A percentile compares a stretch with the other conserved stretches of the same genome.
Conservation (phyloP, 2,113 vertebrate species). For the Otolemur garnettii region DNA sequence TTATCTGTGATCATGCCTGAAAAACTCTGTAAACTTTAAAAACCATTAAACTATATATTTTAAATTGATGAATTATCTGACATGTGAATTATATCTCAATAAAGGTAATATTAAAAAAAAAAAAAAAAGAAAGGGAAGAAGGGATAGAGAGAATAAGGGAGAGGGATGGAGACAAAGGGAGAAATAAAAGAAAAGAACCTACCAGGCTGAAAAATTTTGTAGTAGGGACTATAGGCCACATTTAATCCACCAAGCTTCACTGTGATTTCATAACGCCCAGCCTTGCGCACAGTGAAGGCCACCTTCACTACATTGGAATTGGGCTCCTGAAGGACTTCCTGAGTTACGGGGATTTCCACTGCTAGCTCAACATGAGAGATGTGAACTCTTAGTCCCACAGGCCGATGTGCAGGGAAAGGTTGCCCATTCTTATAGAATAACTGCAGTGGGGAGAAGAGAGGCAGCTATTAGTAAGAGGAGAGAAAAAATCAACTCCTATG, state of each 20-base stretch:
- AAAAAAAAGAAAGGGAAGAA: background rate
- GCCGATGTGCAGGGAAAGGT: constrained; percentile 95
- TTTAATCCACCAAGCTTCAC: constrained; percentile 97
- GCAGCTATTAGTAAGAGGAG: constrained; percentile 39
- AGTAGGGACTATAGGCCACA: constrained; percentile 98
- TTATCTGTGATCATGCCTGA: background rate
- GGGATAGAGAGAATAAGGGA: background rate
- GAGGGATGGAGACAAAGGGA: background rate
- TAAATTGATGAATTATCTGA: constrained; percentile 34
- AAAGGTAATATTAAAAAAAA: background rate
- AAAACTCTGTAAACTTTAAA: constrained; percentile 11
- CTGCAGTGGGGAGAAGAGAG: constrained; percentile 85
- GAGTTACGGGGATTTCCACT: constrained; percentile 97
- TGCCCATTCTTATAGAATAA: constrained; percentile 99
- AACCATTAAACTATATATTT: constrained; percentile 26
- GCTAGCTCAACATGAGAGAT: constrained; percentile 97
- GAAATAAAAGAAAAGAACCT: constrained; percentile 60
- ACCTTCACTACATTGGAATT: constrained; percentile 96
- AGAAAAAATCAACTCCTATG: background rate
- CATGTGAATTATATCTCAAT: constrained; percentile 46
- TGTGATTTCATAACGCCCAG: constrained; percentile 96
- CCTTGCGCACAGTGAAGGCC: constrained; percentile 98
- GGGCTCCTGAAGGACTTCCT: constrained; percentile 96
- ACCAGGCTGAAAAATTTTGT: constrained; percentile 99
- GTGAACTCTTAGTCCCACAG: constrained; percentile 95